phyloP scores from a whole-genome alignment of 2,797 vertebrate species.

The Chromis chromis region DNA sequence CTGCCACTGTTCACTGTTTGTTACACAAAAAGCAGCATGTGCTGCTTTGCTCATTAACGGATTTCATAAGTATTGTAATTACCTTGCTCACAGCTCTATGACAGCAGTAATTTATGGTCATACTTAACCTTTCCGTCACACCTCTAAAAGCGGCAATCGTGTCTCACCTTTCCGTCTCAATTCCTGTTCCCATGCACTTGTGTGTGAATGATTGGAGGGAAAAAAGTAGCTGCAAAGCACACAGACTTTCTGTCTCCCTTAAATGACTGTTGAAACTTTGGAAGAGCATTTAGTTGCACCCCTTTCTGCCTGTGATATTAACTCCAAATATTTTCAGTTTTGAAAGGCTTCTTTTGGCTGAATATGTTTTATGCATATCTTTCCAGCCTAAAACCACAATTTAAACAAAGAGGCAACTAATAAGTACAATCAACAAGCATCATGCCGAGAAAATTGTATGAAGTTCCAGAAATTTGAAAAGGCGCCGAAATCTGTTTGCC shows the following conservation, averaged over 20 bases:
- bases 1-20: not conserved
- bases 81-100: slow-evolving; percentile 6
- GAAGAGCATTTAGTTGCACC: not conserved
- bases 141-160: slow-evolving; percentile 21
- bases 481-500: not conserved
- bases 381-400: not conserved
- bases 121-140: slow-evolving; percentile 6
- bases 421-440: not conserved
- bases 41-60: slow-evolving; percentile 4
- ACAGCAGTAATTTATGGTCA: slow-evolving; percentile 28
- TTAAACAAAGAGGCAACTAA: not conserved
- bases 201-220: slow-evolving; percentile 11
- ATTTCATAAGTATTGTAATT: slow-evolving; percentile 26
- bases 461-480: not conserved
- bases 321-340: not conserved
- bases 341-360: not conserved
- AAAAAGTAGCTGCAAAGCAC: not conserved
- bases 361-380: not conserved
- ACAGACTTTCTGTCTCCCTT: not conserved
- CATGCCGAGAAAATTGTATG: not conserved
- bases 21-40: not conserved
- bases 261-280: slow-evolving; percentile 10
- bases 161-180: slow-evolving; percentile 23
- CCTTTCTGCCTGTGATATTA: not conserved
- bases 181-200: slow-evolving; percentile 4